Conservation (phyloP, 2,888 invertebrate species). For the Heliconius cydno region DNA sequence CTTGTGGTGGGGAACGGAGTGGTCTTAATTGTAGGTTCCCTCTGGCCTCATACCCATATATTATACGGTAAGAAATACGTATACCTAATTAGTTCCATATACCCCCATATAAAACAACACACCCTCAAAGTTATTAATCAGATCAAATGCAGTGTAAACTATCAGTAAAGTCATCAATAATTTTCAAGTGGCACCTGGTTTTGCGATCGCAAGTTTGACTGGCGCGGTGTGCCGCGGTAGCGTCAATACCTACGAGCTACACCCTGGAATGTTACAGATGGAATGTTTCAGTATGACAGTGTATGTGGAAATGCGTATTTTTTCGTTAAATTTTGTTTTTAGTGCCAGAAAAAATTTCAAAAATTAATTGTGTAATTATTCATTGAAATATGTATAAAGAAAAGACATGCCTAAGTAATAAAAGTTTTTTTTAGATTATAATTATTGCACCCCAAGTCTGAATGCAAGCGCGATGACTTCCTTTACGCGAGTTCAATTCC, state of each 20-base stretch:
- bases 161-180: slow-evolving; percentile 51
- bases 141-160: slow-evolving; percentile 41
- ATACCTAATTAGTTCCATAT: not conserved
- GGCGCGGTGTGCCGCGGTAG: slow-evolving; percentile 42
- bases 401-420: too few species aligned
- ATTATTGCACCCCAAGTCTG: too few species aligned
- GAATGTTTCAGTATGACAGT: slow-evolving; percentile 15
- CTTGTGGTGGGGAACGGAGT: too few species aligned
- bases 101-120: slow-evolving; percentile 9
- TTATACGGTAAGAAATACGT: not conserved
- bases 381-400: too few species aligned
- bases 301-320: not conserved
- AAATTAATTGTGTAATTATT: too few species aligned
- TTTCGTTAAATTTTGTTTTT: too few species aligned
- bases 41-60: too few species aligned
- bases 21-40: too few species aligned
- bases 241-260: slow-evolving; percentile 46
- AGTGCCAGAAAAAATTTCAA: too few species aligned
- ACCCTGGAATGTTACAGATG: slow-evolving; percentile 19
- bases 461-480: too few species aligned
- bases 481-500: too few species aligned
- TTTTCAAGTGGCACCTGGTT: slow-evolving; percentile 49
- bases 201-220: slow-evolving; percentile 46
- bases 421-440: too few species aligned
- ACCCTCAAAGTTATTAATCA: slow-evolving; percentile 33